phyloP scores from a whole-genome alignment of 2,797 vertebrate species.

The Choloepus didactylus region DNA sequence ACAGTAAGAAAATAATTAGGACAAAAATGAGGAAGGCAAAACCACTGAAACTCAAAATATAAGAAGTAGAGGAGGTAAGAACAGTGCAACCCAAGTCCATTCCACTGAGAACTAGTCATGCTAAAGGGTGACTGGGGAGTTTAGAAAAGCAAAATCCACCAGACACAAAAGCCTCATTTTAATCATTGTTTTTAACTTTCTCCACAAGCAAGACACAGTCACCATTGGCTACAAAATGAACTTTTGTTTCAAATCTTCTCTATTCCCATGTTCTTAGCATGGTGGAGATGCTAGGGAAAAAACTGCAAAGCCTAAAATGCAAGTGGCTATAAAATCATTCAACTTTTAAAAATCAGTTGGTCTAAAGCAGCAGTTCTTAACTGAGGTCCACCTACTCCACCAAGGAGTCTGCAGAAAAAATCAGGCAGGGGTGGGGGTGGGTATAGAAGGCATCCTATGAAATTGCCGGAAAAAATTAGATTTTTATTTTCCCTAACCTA shows the following conservation, averaged over 20 bases:
- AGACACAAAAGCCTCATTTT: neutral
- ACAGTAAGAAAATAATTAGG: neutral
- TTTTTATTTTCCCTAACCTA: slow-evolving; percentile 16
- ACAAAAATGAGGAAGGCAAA: slow-evolving; percentile 54
- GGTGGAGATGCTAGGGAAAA: neutral
- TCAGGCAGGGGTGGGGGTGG: too few relatives aligned
- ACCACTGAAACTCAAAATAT: slow-evolving; percentile 46
- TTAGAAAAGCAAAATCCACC: neutral
- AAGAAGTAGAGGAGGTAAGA: neutral
- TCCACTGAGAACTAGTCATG: neutral
- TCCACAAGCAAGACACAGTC: neutral
- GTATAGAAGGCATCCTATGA: neutral
- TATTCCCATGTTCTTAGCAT: neutral
- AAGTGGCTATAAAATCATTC: neutral
- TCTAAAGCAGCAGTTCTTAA: slow-evolving; percentile 25
- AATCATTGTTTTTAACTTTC: slow-evolving; percentile 18
- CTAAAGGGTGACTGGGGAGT: neutral
- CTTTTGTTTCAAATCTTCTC: slow-evolving; percentile 55
- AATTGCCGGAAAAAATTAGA: neutral
- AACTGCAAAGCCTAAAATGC: neutral
- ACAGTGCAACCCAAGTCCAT: neutral
- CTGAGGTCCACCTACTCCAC: neutral
- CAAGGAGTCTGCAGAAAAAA: neutral
- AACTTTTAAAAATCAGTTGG: slow-evolving; percentile 17
- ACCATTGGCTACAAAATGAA: slow-evolving; percentile 44